Evolutionary conservation across 2,888 invertebrate species (phyloP).

Genomic region (Bellardia bayeri): DNA sequence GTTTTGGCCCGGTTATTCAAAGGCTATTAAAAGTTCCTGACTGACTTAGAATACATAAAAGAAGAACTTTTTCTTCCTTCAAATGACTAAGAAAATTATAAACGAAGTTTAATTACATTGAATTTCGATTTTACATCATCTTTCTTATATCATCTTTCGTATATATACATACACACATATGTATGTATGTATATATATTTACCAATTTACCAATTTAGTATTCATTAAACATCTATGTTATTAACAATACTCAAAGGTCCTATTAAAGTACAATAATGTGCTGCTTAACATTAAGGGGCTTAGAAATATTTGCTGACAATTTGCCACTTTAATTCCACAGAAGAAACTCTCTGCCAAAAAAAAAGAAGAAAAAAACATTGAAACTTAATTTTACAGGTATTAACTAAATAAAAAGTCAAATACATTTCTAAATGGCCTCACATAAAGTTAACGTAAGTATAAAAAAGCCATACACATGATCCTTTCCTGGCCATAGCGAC

Average conservation of each 20-base stretch:
- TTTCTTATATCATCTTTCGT: too few relatives aligned
- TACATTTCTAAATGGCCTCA: constrained; percentile 58
- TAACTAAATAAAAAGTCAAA: constrained; percentile 73
- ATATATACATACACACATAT: too few relatives aligned
- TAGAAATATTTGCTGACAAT: constrained; percentile 67
- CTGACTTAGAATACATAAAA: too few relatives aligned
- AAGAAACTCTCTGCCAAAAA: background rate
- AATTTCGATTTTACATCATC: background rate
- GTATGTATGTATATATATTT: too few relatives aligned
- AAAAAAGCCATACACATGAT: constrained; percentile 50
- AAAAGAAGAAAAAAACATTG: constrained; percentile 51
- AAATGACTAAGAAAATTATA: background rate
- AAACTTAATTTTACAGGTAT: constrained; percentile 76
- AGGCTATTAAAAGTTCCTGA: too few relatives aligned
- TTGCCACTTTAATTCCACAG: constrained; percentile 55
- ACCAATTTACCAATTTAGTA: constrained; percentile 40
- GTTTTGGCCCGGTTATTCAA: too few relatives aligned
- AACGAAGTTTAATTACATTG: background rate
- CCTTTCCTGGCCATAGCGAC: constrained; percentile 35
- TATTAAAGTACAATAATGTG: constrained; percentile 59
- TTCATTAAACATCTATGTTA: constrained; percentile 40
- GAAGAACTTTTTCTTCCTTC: too few relatives aligned
- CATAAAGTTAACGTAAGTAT: constrained; percentile 43
- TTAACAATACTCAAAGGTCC: constrained; percentile 66
- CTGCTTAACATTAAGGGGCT: constrained; percentile 41